Base-by-base conservation (phyloP, 1,140 invertebrate genomes). In the Stegodyphus mimosarum region DNA sequence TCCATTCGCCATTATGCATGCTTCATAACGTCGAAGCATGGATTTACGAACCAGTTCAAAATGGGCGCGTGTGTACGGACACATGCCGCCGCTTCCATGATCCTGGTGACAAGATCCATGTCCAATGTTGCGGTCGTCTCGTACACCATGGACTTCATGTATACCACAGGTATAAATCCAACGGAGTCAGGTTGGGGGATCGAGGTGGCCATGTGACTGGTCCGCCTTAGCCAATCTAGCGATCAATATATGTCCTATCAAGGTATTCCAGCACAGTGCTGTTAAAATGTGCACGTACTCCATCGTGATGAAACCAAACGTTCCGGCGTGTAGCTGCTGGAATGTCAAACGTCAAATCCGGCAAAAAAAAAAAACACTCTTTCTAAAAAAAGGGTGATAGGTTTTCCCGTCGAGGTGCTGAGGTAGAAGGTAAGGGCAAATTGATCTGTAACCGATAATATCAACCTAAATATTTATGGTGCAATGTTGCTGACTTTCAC, bases 341-440 rank as follows among this genome's bases (percentile, higher is more conserved):
- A 72, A 72, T 33, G 11, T 72, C 70, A 11, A 7, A 7, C 49
- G 49, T 48, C 17, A 72, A n/a, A 49, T 48, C 18, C 70, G 71
- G 71, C 33, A 81, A n/a, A n/a, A n/a, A n/a, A n/a, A n/a, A n/a
- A n/a, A n/a, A n/a, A 83, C 6, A 53, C 4, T n/a, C 60, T 6
- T 60, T 13, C 48, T 33, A 72, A 33, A 51, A n/a, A 72, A 53
- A 1, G n/a, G 5, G 70, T 2, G 70, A 33, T 72, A 72, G 51
- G 33, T 33, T 33, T 33, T 33, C 33, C 33, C 33, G 33, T 1
- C 33, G 3, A 33, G 33, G 7, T 33, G 15, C 5, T 48, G 11
- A 64, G 75, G 66, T 63, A 67, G 49, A 2, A 69, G 10, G 17
- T 53, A 66, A 15, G 77, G 77, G 5, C 77, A 51, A 50, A 79